Evolutionary conservation across 2,888 invertebrate species (phyloP), one percentile per base, ranked within the genome.

Genomic region (Automeris io): DNA sequence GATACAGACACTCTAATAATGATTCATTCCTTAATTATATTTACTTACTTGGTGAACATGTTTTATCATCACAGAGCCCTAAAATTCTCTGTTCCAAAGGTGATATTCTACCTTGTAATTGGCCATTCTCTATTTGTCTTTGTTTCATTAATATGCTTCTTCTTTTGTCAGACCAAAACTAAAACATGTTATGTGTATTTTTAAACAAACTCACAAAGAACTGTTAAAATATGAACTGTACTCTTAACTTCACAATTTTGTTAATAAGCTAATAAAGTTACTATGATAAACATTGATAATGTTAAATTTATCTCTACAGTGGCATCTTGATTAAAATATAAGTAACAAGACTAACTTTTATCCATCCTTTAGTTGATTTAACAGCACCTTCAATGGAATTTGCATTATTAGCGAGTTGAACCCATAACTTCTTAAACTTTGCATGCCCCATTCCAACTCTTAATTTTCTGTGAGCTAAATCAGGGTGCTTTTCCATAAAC

Each of bases 81-180:
- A 72, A 57, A 39, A 82, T 75, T 46, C 67, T 75, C 37, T 64
- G 58, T 48, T 82, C 80, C 34, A 79, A 40, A 11, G 61, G 49
- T 35, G 69, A 59, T 2, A 82, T 48, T 29, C 46, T 49, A 5
- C 70, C 64, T 35, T 58, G 48, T 3, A 65, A 29, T 53, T 66
- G 74, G 4, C 78, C 78, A 47, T 71, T 60, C 19, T 67, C 63
- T 32, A 79, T 76, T 45, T 74, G 72, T 48, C 63, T 74, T 41
- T 74, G 65, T 60, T 78, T 82, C 2, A 70, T 46, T 16, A 61
- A 35, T 43, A 74, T 54, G 57, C 70, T 68, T 46, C 80, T 54
- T 37, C 69, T 70, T 47, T 79, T 81, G 39, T 79, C 79, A 23
- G 75, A 63, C 81, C 81, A 81, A 47, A 74, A 80, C 81, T 81